Conservation (phyloP, 2,888 invertebrate genomes). For the Gryllus longicercus region DNA sequence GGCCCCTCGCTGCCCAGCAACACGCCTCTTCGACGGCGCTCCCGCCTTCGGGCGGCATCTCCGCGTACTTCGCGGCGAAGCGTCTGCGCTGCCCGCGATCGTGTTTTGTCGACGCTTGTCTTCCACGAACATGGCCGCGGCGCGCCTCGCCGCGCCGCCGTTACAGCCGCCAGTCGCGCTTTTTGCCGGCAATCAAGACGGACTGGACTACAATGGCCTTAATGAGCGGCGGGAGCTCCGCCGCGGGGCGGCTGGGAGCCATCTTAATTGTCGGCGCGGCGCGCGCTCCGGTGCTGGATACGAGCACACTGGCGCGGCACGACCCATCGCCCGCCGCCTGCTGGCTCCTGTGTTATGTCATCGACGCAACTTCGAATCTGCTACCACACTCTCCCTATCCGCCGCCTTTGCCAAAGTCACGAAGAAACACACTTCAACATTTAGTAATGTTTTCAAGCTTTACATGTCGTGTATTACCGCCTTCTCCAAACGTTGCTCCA, state of each 20-base stretch:
- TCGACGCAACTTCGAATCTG: too few relatives aligned
- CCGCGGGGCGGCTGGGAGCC: neutral
- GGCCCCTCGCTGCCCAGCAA: neutral
- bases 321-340: neutral
- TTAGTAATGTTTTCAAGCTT: too few relatives aligned
- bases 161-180: neutral
- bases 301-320: neutral
- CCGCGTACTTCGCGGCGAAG: neutral
- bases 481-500: too few relatives aligned
- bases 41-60: neutral
- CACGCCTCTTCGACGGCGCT: neutral
- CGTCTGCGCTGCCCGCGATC: neutral
- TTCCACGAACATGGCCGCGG: constrained; percentile 7
- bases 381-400: too few relatives aligned
- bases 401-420: too few relatives aligned
- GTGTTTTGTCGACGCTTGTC: constrained; percentile 7
- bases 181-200: neutral
- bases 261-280: neutral
- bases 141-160: neutral
- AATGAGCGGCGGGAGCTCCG: neutral
- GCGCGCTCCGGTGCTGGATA: neutral
- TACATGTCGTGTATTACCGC: too few relatives aligned
- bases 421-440: too few relatives aligned
- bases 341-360: neutral
- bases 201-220: neutral